These are phyloP conservation scores for Cranoglanis bouderius DNA, from an alignment of 2,113 vertebrate species.

Conservation along the genomic window DNA sequence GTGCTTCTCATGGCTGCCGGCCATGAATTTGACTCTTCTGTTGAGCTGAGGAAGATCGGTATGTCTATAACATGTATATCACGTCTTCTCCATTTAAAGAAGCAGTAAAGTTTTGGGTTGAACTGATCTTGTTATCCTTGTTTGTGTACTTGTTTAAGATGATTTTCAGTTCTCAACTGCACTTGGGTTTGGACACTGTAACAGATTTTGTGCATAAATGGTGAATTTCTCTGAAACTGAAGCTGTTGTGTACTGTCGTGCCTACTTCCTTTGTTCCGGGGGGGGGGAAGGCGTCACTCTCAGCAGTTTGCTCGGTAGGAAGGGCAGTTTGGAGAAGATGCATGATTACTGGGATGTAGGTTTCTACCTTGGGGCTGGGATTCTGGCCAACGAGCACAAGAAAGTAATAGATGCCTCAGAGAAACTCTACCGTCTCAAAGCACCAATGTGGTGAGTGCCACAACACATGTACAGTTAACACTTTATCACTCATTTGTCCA, in stretches of 20 bases:
- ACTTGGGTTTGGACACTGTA: background rate
- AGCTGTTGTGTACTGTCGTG: background rate
- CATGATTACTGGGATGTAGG: conserved; percentile 91
- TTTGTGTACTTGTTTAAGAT: background rate
- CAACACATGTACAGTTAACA: background rate
- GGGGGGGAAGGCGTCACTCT: conserved; percentile 81
- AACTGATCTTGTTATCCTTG: background rate
- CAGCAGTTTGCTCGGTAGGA: conserved; percentile 83
- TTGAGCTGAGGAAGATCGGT: conserved; percentile 85
- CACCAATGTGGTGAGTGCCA: conserved; percentile 82
- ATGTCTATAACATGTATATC: conserved; percentile 1
- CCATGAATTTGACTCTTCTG: conserved; percentile 80
- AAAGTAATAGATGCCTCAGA: conserved; percentile 86
- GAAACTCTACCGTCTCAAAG: conserved; percentile 86
- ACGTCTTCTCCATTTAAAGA: background rate
- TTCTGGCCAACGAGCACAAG: conserved; percentile 78
- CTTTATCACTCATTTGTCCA: background rate
- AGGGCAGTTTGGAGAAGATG: conserved; percentile 88
- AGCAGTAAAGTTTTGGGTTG: background rate
- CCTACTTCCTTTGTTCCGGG: background rate
- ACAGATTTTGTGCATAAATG: background rate
- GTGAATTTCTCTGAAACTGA: background rate
- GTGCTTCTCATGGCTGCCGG: conserved; percentile 85
- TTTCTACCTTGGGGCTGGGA: conserved; percentile 86
- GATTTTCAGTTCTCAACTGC: background rate